These are phyloP conservation scores for Orthosia gracilis DNA, from an alignment of 2,888 invertebrate genomes.

Conservation along the genomic window DNA sequence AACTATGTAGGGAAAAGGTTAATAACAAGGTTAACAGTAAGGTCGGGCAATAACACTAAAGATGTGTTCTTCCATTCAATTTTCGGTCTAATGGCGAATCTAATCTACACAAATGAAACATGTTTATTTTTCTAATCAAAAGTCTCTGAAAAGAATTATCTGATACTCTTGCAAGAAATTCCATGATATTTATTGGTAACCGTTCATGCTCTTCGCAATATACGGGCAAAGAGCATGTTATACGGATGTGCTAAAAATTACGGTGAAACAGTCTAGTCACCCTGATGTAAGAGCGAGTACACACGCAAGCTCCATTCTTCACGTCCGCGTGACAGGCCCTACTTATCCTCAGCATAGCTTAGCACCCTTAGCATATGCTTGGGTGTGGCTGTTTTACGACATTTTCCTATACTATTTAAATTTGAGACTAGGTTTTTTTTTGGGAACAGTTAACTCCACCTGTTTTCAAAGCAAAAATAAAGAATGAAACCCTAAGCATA, in stretches of 20 bases:
- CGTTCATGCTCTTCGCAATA: conserved; percentile 6
- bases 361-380: conserved; percentile 39
- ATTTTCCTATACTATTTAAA: conserved; percentile 23
- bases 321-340: conserved; percentile 48
- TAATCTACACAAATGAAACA: no score
- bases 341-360: conserved; percentile 47
- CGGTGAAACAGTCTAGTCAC: conserved; percentile 12
- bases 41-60: no score
- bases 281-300: conserved; percentile 41
- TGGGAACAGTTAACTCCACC: not conserved
- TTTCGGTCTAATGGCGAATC: no score
- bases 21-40: no score
- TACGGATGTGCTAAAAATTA: conserved; percentile 37
- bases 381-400: conserved; percentile 42
- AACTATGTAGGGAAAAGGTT: no score
- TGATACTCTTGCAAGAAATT: not conserved
- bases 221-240: conserved; percentile 30
- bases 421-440: conserved; percentile 2
- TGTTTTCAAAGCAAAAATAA: not conserved
- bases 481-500: not conserved
- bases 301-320: conserved; percentile 53
- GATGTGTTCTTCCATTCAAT: no score
- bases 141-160: not conserved
- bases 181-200: conserved; percentile 18
- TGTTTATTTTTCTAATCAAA: not conserved